A percentile compares a stretch with the other conserved stretches of the same genome.
These are phyloP conservation scores for Aphidoletes aphidimyza DNA, from an alignment of 2,888 invertebrate species.

Conservation along the genomic window DNA sequence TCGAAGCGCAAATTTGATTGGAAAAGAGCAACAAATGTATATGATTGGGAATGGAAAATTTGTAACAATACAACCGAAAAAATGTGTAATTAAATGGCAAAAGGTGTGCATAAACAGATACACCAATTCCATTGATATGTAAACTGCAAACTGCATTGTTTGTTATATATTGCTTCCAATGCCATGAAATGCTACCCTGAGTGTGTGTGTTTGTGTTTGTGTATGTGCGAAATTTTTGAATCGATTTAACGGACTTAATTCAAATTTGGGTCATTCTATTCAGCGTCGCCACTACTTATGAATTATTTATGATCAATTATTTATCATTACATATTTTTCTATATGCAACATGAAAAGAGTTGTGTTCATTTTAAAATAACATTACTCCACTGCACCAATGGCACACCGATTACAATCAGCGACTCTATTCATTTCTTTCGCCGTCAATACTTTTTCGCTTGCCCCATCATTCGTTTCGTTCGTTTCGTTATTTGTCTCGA, in stretches of 20 bases:
- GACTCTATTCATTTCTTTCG: neutral
- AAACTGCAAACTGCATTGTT: too few relatives aligned
- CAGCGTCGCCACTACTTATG: constrained; percentile 13
- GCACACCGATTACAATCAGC: neutral
- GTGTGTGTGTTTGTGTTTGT: neutral
- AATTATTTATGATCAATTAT: constrained; percentile 49
- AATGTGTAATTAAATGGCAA: too few relatives aligned
- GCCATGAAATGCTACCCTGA: neutral
- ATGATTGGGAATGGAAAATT: too few relatives aligned
- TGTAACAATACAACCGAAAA: too few relatives aligned
- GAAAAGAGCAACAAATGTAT: too few relatives aligned
- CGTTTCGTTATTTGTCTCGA: neutral
- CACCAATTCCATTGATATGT: too few relatives aligned
- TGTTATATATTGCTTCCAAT: neutral
- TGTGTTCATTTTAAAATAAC: neutral
- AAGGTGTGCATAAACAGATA: too few relatives aligned
- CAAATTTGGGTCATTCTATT: constrained; percentile 32
- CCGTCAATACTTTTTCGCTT: too few relatives aligned
- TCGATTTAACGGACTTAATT: constrained; percentile 17
- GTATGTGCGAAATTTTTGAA: neutral
- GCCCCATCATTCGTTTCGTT: neutral
- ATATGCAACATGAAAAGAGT: neutral
- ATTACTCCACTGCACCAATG: neutral
- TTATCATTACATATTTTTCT: constrained; percentile 44
- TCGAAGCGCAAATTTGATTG: too few relatives aligned